Evolutionary conservation across 2,113 vertebrate species (phyloP).

Genomic region (Turdus rufiventris): DNA sequence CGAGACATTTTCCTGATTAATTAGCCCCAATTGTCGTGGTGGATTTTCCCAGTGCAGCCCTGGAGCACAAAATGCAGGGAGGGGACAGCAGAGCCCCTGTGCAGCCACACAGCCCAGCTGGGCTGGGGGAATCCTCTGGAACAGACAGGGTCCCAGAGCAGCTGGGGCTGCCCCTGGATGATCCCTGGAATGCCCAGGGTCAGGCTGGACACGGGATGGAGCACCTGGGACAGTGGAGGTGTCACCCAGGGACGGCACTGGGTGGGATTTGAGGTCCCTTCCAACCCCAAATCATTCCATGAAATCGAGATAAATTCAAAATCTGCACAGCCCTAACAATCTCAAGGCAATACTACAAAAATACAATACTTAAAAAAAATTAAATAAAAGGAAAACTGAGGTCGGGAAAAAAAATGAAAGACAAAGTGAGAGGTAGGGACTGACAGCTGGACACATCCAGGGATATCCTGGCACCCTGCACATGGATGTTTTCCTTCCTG

Average conservation of each 20-base stretch:
- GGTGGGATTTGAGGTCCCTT: rapidly evolving
- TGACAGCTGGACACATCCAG: neutral
- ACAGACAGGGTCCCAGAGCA: no score
- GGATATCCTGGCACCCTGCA: rapidly evolving
- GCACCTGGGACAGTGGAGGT: neutral
- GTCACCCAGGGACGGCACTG: neutral
- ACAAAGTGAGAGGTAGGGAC: rapidly evolving
- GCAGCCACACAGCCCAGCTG: neutral
- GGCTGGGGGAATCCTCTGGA: neutral
- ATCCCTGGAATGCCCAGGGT: neutral
- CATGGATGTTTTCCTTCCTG: neutral
- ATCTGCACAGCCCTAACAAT: neutral
- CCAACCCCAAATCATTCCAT: neutral
- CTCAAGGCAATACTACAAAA: neutral
- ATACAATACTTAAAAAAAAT: neutral
- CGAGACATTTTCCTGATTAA: neutral
- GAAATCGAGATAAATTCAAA: neutral
- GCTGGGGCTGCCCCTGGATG: neutral
- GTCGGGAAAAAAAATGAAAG: no score
- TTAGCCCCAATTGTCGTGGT: neutral
- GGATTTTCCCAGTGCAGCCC: neutral
- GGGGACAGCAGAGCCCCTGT: neutral
- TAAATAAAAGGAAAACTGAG: neutral
- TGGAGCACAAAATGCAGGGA: rapidly evolving
- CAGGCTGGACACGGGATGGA: neutral